A percentile compares a stretch with the other conserved stretches of the same genome.
These are phyloP conservation scores for Nerophis ophidion DNA, from an alignment of 2,113 vertebrate species.

Conservation along the genomic window DNA sequence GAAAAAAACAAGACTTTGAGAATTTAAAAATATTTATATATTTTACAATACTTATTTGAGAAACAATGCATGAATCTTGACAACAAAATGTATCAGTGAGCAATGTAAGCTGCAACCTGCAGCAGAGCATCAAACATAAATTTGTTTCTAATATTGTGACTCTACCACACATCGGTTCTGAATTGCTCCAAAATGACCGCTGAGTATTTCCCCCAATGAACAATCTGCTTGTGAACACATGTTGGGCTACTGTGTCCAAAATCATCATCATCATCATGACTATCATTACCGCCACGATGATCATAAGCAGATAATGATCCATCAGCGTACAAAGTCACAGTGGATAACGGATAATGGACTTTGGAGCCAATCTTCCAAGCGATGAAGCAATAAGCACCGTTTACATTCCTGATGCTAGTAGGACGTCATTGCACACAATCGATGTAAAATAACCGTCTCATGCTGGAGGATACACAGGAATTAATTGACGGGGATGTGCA, in stretches of 20 bases:
- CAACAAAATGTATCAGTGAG: too few species aligned
- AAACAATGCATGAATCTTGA: too few species aligned
- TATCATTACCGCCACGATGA: slow-evolving; percentile 36
- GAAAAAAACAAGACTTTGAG: too few species aligned
- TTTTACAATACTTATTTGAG: too few species aligned
- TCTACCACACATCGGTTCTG: neutral
- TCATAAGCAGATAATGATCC: slow-evolving; percentile 2
- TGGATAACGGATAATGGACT: slow-evolving; percentile 38
- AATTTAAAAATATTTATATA: too few species aligned
- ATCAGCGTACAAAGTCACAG: slow-evolving; percentile 39
- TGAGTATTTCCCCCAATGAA: slow-evolving; percentile 1
- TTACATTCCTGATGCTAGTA: slow-evolving; percentile 55
- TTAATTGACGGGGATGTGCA: slow-evolving; percentile 56
- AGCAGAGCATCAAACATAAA: too few species aligned
- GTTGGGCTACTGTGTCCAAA: slow-evolving; percentile 30
- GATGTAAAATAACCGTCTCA: slow-evolving; percentile 10
- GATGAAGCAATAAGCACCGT: slow-evolving; percentile 61
- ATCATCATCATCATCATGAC: slow-evolving; percentile 41
- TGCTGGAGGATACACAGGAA: slow-evolving; percentile 46
- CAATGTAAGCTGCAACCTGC: too few species aligned
- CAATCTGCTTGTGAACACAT: slow-evolving; percentile 24
- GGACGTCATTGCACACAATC: slow-evolving; percentile 47
- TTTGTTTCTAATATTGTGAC: neutral
- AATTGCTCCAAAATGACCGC: slow-evolving; percentile 1
- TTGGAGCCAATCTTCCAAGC: slow-evolving; percentile 28